Evolutionary conservation across 2,113 vertebrate species (phyloP), one percentile per base, ranked within the genome.

Genomic region (Phasianus colchicus): DNA sequence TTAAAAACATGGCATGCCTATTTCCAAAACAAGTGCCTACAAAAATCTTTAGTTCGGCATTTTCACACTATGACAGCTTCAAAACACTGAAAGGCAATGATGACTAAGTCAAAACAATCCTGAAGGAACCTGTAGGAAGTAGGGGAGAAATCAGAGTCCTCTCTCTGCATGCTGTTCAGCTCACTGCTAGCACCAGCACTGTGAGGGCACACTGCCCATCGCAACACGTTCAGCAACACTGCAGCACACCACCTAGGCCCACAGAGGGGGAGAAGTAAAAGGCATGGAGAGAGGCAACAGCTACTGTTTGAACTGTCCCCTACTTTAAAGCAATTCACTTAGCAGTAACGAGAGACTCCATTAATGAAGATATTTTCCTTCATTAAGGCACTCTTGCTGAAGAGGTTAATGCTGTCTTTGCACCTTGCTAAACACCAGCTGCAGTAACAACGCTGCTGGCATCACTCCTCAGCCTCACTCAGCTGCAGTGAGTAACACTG

Each of bases 401-500:
- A 70, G 75, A 88, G 82, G 72, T 65, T 73, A 38, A 36, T 58
- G 71, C 55, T 55, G 69, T 32, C 1, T 29, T 15, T 63, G 70
- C 61, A 42, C 2, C 1, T 2, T 88, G 83, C 80, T 77, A 45
- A 84, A 17, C 9, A 66, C 34, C 48, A 58, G 70, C 75, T 47
- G 61, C 47, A 10, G 52, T 3, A 83, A 57, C n/a, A 63, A 57
- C 77, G 79, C 88, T 42, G 86, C 65, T 88, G 92, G 50, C 18
- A 13, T 72, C 15, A 4, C 79, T 74, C 50, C 79, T 83, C 92
- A 93, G 27, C 90, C 88, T 80, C 71, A 74, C 42, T 90, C 92
- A 66, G 87, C 75, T 74, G 73, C 7, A 77, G 83, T 19, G 43
- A 94, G 30, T 36, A 89, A 89, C 55, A 88, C 60, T 92, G 83